Evolutionary conservation across 2,113 vertebrate genomes (phyloP).

Genomic region (Dasyprocta punctata): DNA sequence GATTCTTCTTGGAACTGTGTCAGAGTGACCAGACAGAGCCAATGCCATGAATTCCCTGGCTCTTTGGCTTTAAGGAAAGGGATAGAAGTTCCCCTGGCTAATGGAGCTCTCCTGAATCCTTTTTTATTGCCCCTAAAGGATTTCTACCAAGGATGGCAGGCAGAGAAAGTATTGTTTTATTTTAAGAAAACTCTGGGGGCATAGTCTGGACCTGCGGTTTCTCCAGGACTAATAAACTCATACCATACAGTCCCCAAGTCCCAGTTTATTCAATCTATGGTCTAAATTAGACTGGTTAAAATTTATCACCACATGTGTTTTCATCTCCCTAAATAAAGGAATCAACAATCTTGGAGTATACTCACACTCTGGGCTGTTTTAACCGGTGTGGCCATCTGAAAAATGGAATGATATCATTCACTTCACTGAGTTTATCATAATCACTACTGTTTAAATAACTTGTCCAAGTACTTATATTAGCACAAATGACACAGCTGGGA

Average conservation of each 20-base stretch:
- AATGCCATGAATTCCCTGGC: no score
- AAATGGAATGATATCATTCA: not conserved
- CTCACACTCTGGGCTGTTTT: not conserved
- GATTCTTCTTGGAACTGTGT: not conserved
- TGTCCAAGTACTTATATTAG: not conserved
- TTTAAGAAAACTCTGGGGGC: not conserved
- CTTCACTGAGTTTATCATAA: not conserved
- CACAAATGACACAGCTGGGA: not conserved
- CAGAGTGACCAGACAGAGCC: not conserved
- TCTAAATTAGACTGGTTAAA: not conserved
- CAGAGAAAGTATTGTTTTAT: not conserved
- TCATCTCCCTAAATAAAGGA: not conserved
- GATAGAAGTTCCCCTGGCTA: not conserved
- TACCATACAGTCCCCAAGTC: not conserved
- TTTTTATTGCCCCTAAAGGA: not conserved
- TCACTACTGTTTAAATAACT: not conserved
- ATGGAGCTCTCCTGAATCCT: not conserved
- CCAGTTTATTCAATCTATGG: not conserved
- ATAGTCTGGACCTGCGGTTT: not conserved
- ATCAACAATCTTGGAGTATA: not conserved
- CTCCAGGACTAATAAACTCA: not conserved
- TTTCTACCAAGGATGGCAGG: not conserved
- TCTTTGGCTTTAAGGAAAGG: not conserved
- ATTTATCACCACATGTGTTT: not conserved
- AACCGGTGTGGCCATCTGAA: not conserved